A percentile compares a stretch with the other conserved stretches of the same genome.
These are phyloP conservation scores for Busseola fusca DNA, from an alignment of 2,888 invertebrate genomes.

Conservation along the genomic window DNA sequence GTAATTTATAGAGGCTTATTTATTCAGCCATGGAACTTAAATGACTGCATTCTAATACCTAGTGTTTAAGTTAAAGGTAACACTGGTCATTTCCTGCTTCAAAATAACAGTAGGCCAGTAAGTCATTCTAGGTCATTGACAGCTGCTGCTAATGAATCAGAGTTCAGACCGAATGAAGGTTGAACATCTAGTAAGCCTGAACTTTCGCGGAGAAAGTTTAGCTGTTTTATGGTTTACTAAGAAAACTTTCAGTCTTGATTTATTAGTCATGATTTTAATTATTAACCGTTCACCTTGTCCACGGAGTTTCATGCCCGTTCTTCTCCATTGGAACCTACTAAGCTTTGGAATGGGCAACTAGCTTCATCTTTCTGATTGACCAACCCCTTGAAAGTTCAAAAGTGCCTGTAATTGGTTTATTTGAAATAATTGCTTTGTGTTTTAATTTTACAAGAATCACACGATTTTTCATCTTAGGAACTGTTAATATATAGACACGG, in stretches of 20 bases:
- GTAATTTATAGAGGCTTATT: neutral
- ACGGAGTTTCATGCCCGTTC: too few relatives aligned
- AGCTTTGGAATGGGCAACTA: too few relatives aligned
- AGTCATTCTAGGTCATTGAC: slow-evolving; percentile 29
- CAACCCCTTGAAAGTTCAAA: too few relatives aligned
- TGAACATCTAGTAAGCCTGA: slow-evolving; percentile 21
- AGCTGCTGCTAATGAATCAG: slow-evolving; percentile 15
- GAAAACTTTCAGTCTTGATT: slow-evolving; percentile 36
- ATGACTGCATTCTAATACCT: neutral
- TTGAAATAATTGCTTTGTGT: too few relatives aligned
- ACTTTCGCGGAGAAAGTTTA: slow-evolving; percentile 65
- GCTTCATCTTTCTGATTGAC: too few relatives aligned
- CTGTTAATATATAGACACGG: too few relatives aligned
- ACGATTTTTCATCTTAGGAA: neutral
- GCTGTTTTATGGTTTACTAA: slow-evolving; percentile 5
- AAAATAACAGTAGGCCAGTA: slow-evolving; percentile 4
- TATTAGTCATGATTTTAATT: slow-evolving; percentile 20
- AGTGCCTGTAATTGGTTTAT: too few relatives aligned
- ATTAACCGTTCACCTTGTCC: neutral
- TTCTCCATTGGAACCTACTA: too few relatives aligned
- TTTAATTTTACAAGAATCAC: neutral
- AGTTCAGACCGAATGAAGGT: slow-evolving; percentile 13
- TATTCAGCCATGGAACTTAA: neutral
- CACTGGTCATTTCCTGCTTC: neutral
- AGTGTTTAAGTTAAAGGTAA: neutral